Conservation (phyloP, 1,140 invertebrate species). For the Grapholita molesta region DNA sequence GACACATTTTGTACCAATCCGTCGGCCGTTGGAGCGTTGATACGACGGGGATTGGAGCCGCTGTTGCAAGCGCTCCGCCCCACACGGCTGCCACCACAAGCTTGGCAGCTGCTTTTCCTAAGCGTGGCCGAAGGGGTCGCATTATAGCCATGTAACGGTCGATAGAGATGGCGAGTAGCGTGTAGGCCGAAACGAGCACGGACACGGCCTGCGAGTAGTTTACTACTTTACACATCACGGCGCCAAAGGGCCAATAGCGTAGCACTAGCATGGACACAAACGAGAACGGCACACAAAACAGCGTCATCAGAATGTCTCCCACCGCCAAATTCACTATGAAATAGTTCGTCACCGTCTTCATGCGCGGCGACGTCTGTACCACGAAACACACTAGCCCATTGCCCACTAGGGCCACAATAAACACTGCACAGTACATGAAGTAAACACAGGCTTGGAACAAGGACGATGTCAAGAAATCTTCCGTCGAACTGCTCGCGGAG, state of each 20-base stretch:
- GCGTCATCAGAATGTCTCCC: slow-evolving; percentile 90
- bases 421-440: slow-evolving; percentile 86
- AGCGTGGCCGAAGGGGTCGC: slow-evolving; percentile 88
- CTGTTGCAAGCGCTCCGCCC: slow-evolving; percentile 88
- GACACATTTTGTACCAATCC: slow-evolving; percentile 79
- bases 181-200: slow-evolving; percentile 91
- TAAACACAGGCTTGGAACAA: slow-evolving; percentile 84
- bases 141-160: slow-evolving; percentile 94
- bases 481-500: slow-evolving; percentile 22
- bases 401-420: slow-evolving; percentile 86
- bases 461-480: slow-evolving; percentile 45
- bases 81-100: slow-evolving; percentile 87
- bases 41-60: slow-evolving; percentile 88
- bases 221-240: slow-evolving; percentile 86
- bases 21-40: slow-evolving; percentile 80
- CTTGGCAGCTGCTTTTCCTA: slow-evolving; percentile 85
- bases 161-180: slow-evolving; percentile 90
- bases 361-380: slow-evolving; percentile 86
- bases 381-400: slow-evolving; percentile 92
- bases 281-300: slow-evolving; percentile 93
- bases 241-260: slow-evolving; percentile 90
- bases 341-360: slow-evolving; percentile 93
- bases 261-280: slow-evolving; percentile 87
- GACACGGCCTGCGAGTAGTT: slow-evolving; percentile 89
- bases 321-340: slow-evolving; percentile 92